Conservation (phyloP, 2,113 vertebrate genomes). For the Heloderma charlesbogerti region DNA sequence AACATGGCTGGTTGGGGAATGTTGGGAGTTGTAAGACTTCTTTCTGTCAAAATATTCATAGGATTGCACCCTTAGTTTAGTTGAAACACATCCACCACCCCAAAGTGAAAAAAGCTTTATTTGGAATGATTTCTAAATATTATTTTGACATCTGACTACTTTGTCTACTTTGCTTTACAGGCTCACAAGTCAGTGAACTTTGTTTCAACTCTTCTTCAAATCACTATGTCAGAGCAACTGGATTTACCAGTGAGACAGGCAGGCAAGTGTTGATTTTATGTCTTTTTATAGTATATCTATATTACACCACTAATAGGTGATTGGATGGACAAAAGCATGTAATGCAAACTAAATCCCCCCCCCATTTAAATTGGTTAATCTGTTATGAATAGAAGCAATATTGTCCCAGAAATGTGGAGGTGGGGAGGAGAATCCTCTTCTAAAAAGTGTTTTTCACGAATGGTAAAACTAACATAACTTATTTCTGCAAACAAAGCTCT, state of each 20-base stretch:
- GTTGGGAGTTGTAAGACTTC: no score
- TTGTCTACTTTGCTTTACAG: conserved; percentile 74
- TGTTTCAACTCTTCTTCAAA: conserved; percentile 94
- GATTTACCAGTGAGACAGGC: conserved; percentile 98
- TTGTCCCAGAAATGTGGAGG: background rate
- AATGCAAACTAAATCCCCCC: background rate
- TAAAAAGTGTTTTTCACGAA: background rate
- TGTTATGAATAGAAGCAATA: background rate
- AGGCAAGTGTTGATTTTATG: conserved; percentile 82
- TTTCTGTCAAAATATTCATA: no score
- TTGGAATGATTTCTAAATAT: conserved; percentile 17
- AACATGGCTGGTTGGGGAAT: no score
- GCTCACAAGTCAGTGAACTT: conserved; percentile 95
- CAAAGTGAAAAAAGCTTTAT: conserved; percentile 18
- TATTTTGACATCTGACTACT: background rate
- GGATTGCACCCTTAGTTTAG: background rate
- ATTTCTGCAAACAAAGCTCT: background rate
- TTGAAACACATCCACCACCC: background rate
- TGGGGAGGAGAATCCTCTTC: background rate
- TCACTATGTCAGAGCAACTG: conserved; percentile 98
- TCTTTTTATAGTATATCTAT: conserved; percentile 16
- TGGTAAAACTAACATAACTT: background rate
- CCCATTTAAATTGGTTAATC: background rate
- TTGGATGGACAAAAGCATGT: background rate
- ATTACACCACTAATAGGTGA: background rate